phyloP scores from a whole-genome alignment of 2,888 invertebrate species.

The Campopleginae sp. region DNA sequence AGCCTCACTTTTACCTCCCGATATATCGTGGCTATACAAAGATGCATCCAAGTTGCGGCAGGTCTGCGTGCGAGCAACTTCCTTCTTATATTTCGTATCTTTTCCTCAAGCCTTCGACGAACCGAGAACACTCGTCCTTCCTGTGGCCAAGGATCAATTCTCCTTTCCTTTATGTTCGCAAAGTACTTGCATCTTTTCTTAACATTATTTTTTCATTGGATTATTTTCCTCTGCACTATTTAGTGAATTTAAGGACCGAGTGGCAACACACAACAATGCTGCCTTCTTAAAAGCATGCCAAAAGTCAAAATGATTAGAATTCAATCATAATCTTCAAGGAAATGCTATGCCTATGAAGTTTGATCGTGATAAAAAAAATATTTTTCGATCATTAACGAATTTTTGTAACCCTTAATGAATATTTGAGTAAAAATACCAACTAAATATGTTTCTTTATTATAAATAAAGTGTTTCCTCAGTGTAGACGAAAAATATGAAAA shows the following conservation, averaged over 20 bases:
- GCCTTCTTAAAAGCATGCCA: too few species aligned
- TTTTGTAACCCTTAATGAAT: too few species aligned
- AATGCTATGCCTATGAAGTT: too few species aligned
- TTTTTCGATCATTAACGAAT: too few species aligned
- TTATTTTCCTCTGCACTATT: not conserved
- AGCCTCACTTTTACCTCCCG: constrained; percentile 9
- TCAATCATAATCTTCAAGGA: too few species aligned
- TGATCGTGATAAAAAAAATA: too few species aligned
- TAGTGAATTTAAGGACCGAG: not conserved
- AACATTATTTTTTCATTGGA: not conserved
- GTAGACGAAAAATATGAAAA: too few species aligned
- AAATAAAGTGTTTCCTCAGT: too few species aligned
- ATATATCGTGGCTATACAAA: constrained; percentile 46
- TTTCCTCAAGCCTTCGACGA: not conserved
- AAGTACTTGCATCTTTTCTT: constrained; percentile 6
- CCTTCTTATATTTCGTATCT: constrained; percentile 27
- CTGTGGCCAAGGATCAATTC: constrained; percentile 52
- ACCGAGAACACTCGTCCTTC: constrained; percentile 49
- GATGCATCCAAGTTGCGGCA: constrained; percentile 61
- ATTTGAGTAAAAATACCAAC: too few species aligned
- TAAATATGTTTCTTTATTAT: too few species aligned
- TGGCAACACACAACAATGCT: too few species aligned
- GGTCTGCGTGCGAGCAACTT: constrained; percentile 53
- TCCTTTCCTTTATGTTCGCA: constrained; percentile 25
- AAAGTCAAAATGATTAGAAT: too few species aligned